Base-by-base conservation (phyloP, 2,113 vertebrate species). In the Pantherophis guttatus region DNA sequence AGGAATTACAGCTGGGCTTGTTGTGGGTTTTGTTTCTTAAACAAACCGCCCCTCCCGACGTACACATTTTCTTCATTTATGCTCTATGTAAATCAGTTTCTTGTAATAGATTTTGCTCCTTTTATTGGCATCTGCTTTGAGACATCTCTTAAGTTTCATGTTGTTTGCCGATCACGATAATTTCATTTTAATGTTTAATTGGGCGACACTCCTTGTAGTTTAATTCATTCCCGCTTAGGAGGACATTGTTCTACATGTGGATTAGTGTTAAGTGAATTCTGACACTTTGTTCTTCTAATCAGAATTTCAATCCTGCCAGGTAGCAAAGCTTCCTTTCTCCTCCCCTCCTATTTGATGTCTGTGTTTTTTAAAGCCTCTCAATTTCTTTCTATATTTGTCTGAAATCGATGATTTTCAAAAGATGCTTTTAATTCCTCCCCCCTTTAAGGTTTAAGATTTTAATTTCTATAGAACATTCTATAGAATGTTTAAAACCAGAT, bases 291-390 rank as follows among this genome's bases (percentile, higher is more conserved):
- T 96, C 95, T 97, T 97, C 95, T 93, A 95, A 89, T 95, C 95
- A 96, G 94, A 96, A 97, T 97, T 96, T 96, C 94, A 21, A 89
- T 96, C 97, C 95, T 95, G 95, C 96, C 97, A 97, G 97, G 97
- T 97, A 96, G 96, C 96, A 95, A 91, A 50, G 48, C 2, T 21
- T 50, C 17, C 13, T 17, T 24, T 4, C 65, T 17, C 23, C 2
- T 81, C 75, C 21, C 13, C 1, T 52, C 13, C 6, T 65, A 19
- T 90, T 62, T 86, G 29, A 58, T 54, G 21, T 89, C 17, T 86
- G 11, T 39, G 3, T 29, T 90, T 62, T 85, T 90, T 33, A 17
- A 55, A 44, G 24, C 81, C 85, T 29, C 39, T 23, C 19, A 55
- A 54, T 50, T 65, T 29, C 33, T n/a, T 48, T 88, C 52, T 75